Conservation (phyloP, 2,113 vertebrate species). For the Arizona elegans region DNA sequence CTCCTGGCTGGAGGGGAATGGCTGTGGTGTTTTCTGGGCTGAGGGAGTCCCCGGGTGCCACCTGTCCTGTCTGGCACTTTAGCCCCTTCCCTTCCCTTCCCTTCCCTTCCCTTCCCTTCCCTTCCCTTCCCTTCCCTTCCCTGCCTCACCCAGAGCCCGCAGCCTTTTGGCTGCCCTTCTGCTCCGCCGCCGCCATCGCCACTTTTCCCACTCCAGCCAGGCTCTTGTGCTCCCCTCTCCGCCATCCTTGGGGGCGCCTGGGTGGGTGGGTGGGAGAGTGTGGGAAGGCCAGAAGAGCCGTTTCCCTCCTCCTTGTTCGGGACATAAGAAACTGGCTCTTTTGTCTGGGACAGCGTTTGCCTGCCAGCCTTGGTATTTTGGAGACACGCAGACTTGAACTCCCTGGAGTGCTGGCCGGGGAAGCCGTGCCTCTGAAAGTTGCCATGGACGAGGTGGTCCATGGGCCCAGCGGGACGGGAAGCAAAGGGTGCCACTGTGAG, state of each 20-base stretch:
- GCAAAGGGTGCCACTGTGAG: too few relatives aligned
- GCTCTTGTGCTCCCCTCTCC: background rate
- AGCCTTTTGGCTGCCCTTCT: background rate
- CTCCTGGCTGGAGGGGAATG: too few relatives aligned
- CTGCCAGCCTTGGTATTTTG: background rate
- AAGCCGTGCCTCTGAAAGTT: background rate
- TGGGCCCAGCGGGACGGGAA: background rate
- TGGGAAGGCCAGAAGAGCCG: too few relatives aligned
- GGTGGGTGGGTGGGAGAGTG: too few relatives aligned
- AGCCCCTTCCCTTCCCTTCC: too few relatives aligned
- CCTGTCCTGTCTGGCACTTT: background rate
- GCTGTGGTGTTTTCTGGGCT: too few relatives aligned
- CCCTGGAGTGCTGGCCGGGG: background rate
- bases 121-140: too few relatives aligned
- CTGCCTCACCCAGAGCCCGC: background rate
- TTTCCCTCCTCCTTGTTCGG: fast-evolving
- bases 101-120: too few relatives aligned
- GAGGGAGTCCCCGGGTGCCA: background rate
- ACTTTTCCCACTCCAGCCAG: too few relatives aligned
- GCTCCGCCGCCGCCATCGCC: too few relatives aligned
- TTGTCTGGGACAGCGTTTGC: background rate
- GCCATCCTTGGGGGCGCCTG: too few relatives aligned
- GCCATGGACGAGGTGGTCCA: background rate
- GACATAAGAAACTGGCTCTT: background rate
- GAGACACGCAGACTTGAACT: background rate